phyloP scores from a whole-genome alignment of 2,888 invertebrate species.

The Athalia rosae region DNA sequence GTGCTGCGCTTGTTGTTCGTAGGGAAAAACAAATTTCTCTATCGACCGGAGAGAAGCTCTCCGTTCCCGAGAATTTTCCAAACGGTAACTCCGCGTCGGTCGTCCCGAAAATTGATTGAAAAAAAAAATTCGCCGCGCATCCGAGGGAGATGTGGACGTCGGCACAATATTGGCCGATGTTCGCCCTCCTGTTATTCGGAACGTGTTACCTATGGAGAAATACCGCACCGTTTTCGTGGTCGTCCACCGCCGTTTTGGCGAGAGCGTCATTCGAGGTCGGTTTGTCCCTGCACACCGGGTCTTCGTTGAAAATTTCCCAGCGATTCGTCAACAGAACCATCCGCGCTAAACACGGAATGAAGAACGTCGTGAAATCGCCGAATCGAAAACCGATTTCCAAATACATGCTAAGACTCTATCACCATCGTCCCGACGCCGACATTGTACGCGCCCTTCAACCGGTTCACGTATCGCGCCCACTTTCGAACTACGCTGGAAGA shows the following conservation, averaged over 20 bases:
- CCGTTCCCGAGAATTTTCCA: background rate
- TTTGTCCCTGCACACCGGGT: constrained; percentile 60
- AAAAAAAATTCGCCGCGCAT: background rate
- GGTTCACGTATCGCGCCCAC: constrained; percentile 59
- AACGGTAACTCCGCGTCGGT: background rate
- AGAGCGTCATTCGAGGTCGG: constrained; percentile 67
- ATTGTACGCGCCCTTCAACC: constrained; percentile 66
- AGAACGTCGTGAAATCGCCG: constrained; percentile 48
- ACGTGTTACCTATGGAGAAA: constrained; percentile 64
- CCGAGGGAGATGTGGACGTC: constrained; percentile 33
- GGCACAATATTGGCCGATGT: constrained; percentile 54
- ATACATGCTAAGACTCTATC: constrained; percentile 68
- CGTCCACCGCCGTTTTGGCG: constrained; percentile 59
- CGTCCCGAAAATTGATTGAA: background rate
- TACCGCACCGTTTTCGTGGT: constrained; percentile 54
- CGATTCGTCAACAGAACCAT: constrained; percentile 53
- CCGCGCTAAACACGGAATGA: constrained; percentile 47
- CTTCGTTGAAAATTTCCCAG: constrained; percentile 54
- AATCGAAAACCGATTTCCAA: constrained; percentile 60
- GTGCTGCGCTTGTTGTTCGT: constrained; percentile 24
- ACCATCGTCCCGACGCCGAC: constrained; percentile 65
- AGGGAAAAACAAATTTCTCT: background rate
- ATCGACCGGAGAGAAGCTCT: no score
- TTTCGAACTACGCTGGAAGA: constrained; percentile 56
- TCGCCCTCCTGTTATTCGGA: constrained; percentile 55